These are phyloP conservation scores for Picus viridis DNA, from an alignment of 2,797 vertebrate species.

Conservation along the genomic window DNA sequence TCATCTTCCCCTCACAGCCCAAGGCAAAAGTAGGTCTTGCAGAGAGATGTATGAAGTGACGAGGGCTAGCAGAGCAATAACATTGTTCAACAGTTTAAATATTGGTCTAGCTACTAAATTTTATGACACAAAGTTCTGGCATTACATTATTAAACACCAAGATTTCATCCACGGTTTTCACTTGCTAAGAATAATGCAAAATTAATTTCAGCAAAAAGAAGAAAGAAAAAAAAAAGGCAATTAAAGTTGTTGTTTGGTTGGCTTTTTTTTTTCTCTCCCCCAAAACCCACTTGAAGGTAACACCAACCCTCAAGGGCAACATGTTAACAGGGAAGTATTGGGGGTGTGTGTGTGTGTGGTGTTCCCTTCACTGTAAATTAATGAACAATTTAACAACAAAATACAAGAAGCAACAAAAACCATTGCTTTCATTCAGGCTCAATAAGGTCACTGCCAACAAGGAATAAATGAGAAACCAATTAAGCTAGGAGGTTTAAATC, in stretches of 20 bases:
- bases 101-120: conserved; percentile 24
- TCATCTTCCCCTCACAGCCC: conserved; percentile 36
- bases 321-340: neutral
- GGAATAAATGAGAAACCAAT: neutral
- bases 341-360: fast-evolving
- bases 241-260: neutral
- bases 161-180: neutral
- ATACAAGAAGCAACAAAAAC: neutral
- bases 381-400: neutral
- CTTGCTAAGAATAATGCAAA: neutral
- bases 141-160: conserved; percentile 14
- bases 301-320: neutral
- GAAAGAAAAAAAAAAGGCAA: neutral
- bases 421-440: neutral
- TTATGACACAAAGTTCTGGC: conserved; percentile 9
- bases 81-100: neutral
- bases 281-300: neutral
- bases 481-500: neutral
- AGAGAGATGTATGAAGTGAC: neutral
- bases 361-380: neutral
- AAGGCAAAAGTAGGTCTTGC: conserved; percentile 9
- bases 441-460: neutral
- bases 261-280: fast-evolving
- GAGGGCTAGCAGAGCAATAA: conserved; percentile 30
- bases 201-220: neutral